A percentile compares a stretch with the other conserved stretches of the same genome.
Evolutionary conservation across 2,797 vertebrate species (phyloP).

Genomic region (Petrocephalus sullivani): DNA sequence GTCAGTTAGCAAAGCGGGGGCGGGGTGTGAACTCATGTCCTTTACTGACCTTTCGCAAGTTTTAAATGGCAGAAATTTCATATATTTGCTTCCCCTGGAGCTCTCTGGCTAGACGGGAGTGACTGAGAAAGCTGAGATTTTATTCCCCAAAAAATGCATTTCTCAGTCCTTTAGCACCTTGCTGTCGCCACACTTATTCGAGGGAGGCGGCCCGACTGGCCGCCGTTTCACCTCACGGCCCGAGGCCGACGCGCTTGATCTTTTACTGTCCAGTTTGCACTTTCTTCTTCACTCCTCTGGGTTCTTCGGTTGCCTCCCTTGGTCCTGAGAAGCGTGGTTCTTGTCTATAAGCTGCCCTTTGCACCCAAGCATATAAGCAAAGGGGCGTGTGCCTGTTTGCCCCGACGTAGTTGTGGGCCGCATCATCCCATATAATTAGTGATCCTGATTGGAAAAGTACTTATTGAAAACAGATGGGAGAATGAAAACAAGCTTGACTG

Average conservation of each 20-base stretch:
- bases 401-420: neutral
- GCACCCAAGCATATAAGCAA: neutral
- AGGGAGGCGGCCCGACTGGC: neutral
- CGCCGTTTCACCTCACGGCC: neutral
- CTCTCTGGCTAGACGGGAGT: neutral
- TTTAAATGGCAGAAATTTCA: conserved; percentile 3
- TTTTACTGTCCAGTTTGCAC: neutral
- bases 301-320: neutral
- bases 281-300: neutral
- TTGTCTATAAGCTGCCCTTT: neutral
- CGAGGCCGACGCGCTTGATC: neutral
- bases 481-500: neutral
- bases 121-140: conserved; percentile 1
- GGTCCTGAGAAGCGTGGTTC: neutral
- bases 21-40: neutral
- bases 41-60: conserved; percentile 26
- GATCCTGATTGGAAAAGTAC: conserved; percentile 17
- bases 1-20: neutral
- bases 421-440: conserved; percentile 1
- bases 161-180: neutral
- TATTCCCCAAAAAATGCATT: neutral
- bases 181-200: neutral
- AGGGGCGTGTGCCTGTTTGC: neutral
- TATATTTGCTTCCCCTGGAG: neutral
- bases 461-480: neutral